Conservation (phyloP, 2,113 vertebrate genomes). For the Albula goreensis region DNA sequence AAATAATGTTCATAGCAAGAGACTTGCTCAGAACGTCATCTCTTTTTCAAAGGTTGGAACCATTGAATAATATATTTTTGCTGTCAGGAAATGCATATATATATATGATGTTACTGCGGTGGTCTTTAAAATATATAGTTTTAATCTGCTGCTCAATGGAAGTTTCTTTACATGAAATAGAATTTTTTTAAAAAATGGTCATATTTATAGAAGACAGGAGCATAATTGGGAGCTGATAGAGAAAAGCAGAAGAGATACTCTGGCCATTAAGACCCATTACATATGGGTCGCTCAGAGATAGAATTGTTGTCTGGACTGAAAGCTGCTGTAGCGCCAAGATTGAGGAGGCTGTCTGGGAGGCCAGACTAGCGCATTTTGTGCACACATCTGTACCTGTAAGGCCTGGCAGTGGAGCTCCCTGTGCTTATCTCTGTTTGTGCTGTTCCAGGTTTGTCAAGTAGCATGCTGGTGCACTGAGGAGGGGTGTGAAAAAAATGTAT, state of each 20-base stretch:
- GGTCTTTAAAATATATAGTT: not conserved
- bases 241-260: not conserved
- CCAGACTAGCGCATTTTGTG: not conserved
- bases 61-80: not conserved
- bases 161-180: not conserved
- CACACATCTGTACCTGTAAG: not conserved
- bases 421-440: not conserved
- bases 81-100: not conserved
- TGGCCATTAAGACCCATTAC: not conserved
- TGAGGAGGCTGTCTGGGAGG: not conserved
- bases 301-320: not conserved
- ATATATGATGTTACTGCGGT: not conserved
- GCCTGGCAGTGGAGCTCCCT: not conserved
- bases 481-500: no score
- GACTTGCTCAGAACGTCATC: slow-evolving; percentile 17
- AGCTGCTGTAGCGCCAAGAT: not conserved
- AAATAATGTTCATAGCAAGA: slow-evolving; percentile 2
- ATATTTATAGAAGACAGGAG: not conserved
- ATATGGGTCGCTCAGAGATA: not conserved
- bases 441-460: not conserved
- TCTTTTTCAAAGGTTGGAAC: slow-evolving; percentile 24
- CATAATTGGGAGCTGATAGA: not conserved
- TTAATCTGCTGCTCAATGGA: not conserved
- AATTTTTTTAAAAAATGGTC: not conserved
- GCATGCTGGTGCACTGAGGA: no score